Conservation (phyloP, 2,888 invertebrate genomes). For the Tenthredo amoena region DNA sequence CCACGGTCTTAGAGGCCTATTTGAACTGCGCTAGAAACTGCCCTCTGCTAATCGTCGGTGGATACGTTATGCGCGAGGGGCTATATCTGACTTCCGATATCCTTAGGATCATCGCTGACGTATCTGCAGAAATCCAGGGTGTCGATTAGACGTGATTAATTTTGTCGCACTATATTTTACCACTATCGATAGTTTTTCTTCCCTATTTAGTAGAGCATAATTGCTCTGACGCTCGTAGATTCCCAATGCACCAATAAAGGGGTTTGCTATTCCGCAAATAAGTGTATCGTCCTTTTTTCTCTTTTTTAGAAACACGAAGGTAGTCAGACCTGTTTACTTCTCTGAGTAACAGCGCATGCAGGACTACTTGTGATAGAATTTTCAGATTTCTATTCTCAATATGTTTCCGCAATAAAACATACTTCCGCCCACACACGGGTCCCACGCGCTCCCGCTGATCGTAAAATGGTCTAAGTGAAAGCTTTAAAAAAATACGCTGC, state of each 20-base stretch:
- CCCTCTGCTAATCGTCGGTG: slow-evolving; percentile 54
- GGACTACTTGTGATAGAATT: not conserved
- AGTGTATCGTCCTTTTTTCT: not conserved
- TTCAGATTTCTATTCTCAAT: slow-evolving; percentile 21
- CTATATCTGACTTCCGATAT: slow-evolving; percentile 9
- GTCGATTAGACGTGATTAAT: not conserved
- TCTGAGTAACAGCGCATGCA: not conserved
- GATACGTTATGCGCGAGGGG: slow-evolving; percentile 44
- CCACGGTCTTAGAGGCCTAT: slow-evolving; percentile 58
- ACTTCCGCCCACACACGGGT: not conserved
- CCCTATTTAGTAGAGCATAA: not conserved
- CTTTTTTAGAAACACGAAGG: not conserved
- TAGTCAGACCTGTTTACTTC: not conserved
- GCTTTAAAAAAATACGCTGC: slow-evolving; percentile 42
- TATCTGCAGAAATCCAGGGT: not conserved
- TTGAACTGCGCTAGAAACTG: slow-evolving; percentile 56
- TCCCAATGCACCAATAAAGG: not conserved
- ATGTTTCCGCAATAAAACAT: slow-evolving; percentile 30
- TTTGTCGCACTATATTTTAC: not conserved
- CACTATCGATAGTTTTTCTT: not conserved
- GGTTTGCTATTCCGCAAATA: not conserved
- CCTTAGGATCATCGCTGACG: not conserved
- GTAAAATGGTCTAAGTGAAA: slow-evolving; percentile 41
- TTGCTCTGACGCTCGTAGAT: not conserved
- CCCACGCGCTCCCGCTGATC: slow-evolving; percentile 1